A percentile compares a stretch with the other conserved stretches of the same genome.
Evolutionary conservation across 2,797 vertebrate genomes (phyloP).

Genomic region (Enteromius radiatus): DNA sequence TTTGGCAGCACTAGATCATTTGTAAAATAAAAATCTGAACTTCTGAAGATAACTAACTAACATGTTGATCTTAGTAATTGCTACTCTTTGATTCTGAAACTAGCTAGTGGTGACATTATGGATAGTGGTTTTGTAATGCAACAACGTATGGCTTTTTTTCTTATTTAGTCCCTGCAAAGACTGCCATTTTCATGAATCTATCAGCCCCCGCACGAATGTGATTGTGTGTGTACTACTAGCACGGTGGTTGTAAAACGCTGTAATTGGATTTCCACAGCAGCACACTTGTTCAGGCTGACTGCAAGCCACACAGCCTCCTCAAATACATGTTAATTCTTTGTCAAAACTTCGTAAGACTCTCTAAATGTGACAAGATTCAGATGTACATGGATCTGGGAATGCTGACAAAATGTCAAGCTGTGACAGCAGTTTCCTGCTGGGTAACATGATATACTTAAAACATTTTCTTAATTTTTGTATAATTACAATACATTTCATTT

Average conservation of each 20-base stretch:
- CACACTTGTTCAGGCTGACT: slow-evolving; percentile 6
- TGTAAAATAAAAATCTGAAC: too few species aligned
- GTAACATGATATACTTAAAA: neutral
- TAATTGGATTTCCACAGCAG: slow-evolving; percentile 39
- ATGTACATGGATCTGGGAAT: neutral
- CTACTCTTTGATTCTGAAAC: too few species aligned
- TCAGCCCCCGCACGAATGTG: neutral
- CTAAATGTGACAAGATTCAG: neutral
- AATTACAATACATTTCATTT: neutral
- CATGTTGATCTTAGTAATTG: too few species aligned
- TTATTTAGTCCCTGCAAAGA: neutral
- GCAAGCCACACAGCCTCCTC: neutral
- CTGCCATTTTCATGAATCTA: neutral
- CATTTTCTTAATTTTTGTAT: neutral
- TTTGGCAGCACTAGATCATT: too few species aligned
- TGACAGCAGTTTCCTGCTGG: neutral
- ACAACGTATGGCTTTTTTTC: neutral
- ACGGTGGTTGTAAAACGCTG: slow-evolving; percentile 9
- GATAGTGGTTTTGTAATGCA: too few species aligned
- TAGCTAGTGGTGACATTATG: too few species aligned
- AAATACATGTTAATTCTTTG: slow-evolving; percentile 2
- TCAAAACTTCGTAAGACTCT: slow-evolving; percentile 6
- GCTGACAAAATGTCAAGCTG: neutral
- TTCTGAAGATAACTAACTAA: too few species aligned
- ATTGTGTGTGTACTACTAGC: slow-evolving; percentile 3